Evolutionary conservation across 2,797 vertebrate species (phyloP), one percentile per base, ranked within the genome.

Genomic region (Sebastes itinus): DNA sequence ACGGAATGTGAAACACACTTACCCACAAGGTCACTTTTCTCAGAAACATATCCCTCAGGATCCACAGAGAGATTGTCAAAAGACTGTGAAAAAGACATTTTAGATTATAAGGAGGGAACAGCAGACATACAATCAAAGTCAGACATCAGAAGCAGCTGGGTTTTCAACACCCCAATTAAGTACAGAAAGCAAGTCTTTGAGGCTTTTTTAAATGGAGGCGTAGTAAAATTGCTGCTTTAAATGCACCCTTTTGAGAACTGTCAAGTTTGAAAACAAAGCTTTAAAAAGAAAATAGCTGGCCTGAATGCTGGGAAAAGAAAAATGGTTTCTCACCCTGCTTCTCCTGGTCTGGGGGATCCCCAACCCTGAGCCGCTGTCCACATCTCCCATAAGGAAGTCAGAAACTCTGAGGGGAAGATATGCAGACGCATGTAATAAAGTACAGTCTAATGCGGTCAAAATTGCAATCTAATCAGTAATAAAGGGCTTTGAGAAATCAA

Each of bases 381-480:
- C 97, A 97, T 99, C 99, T 97, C 98, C 98, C 99, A 99, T 99
- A 97, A 99, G 98, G 97, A 99, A 98, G 95, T 98, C 98, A 95
- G 99, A 99, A 95, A 99, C 97, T 95, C 99, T 99, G 89, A 86
- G 73, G n/a, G 4, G 71, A 12, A 76, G 23, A 87, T 52, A 27
- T 22, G 35, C 1, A 69, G 27, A 67, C 23, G 5, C 28, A 27
- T 27, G 61, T 71, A 62, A 81, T 46, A 52, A 78, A 35, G 8
- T 32, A 20, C 33, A 62, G 54, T 27, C 38, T 74, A 5, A 62
- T 13, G 12, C 2, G 28, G 55, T 70, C 23, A 55, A 62, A 77
- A 38, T 1, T n/a, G 28, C 3, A 63, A 35, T 16, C 32, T 55
- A 49, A 23, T 82, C 22, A 20, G 12, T 35, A 28, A 23, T 28